A percentile compares a stretch with the other conserved stretches of the same genome.
Conservation (phyloP, 2,797 vertebrate genomes). For the Anniella stebbinsi region DNA sequence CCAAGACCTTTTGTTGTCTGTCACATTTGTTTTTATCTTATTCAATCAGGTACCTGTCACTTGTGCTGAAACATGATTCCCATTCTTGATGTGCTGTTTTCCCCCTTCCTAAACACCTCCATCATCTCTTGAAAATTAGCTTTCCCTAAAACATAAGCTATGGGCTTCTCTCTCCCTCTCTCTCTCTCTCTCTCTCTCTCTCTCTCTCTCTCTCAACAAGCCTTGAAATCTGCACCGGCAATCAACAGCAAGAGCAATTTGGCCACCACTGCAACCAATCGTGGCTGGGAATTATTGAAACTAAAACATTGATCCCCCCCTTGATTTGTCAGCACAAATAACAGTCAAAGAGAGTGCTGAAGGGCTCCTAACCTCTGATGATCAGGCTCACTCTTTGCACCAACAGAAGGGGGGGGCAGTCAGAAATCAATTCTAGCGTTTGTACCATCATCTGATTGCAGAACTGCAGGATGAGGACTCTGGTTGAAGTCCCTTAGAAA, state of each 20-base stretch:
- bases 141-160: slow-evolving; percentile 55
- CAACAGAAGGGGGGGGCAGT: slow-evolving; percentile 59
- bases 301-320: slow-evolving; percentile 42
- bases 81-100: slow-evolving; percentile 37
- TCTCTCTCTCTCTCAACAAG: slow-evolving; percentile 14
- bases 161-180: not conserved
- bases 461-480: slow-evolving; percentile 35
- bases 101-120: slow-evolving; percentile 24
- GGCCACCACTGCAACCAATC: slow-evolving; percentile 56
- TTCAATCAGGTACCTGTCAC: slow-evolving; percentile 61
- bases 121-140: slow-evolving; percentile 52
- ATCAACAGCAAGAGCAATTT: slow-evolving; percentile 71
- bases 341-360: slow-evolving; percentile 34
- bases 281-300: slow-evolving; percentile 67
- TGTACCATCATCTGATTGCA: slow-evolving; percentile 50
- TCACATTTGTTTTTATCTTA: slow-evolving; percentile 62
- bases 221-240: slow-evolving; percentile 57
- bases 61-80: slow-evolving; percentile 53
- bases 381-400: slow-evolving; percentile 57
- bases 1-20: slow-evolving; percentile 62
- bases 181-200: not conserved
- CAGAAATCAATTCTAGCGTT: slow-evolving; percentile 61
- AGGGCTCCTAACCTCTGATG: slow-evolving; percentile 17
- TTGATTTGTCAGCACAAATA: slow-evolving; percentile 66
- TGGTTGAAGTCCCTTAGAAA: slow-evolving; percentile 33